These are phyloP conservation scores for Channa maculata DNA, from an alignment of 2,113 vertebrate genomes.

Conservation along the genomic window DNA sequence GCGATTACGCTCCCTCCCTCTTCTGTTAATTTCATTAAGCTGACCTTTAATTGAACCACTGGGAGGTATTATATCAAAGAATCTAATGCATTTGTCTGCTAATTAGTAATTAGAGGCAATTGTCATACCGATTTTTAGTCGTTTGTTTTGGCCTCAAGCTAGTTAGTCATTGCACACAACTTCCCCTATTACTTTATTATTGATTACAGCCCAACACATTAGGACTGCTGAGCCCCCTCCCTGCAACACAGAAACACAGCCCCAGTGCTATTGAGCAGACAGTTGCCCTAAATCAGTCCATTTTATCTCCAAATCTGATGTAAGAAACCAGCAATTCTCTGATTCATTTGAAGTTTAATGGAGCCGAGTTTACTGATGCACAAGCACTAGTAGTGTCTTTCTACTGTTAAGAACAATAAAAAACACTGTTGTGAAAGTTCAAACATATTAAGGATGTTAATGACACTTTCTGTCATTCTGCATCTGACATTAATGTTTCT, in stretches of 20 bases:
- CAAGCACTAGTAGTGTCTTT: not conserved
- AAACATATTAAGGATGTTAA: constrained; percentile 10
- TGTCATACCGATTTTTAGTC: constrained; percentile 59
- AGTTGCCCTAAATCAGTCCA: constrained; percentile 54
- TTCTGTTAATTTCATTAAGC: constrained; percentile 61
- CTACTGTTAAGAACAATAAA: constrained; percentile 19
- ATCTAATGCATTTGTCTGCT: constrained; percentile 54
- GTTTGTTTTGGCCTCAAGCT: constrained; percentile 57
- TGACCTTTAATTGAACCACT: constrained; percentile 59
- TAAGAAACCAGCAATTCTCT: constrained; percentile 66
- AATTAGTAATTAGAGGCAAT: constrained; percentile 75
- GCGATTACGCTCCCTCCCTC: constrained; percentile 1
- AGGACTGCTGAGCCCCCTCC: constrained; percentile 16
- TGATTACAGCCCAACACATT: constrained; percentile 53
- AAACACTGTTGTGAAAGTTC: not conserved
- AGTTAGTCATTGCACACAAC: constrained; percentile 56
- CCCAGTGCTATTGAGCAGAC: constrained; percentile 19
- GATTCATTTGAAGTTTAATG: constrained; percentile 54
- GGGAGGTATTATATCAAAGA: constrained; percentile 47
- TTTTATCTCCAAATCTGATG: constrained; percentile 67
- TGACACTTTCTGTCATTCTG: constrained; percentile 12
- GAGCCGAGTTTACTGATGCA: constrained; percentile 40
- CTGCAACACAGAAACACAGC: constrained; percentile 37
- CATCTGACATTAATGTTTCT: constrained; percentile 6
- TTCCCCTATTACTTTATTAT: constrained; percentile 64